Evolutionary conservation across 2,797 vertebrate genomes (phyloP).

Genomic region (Synaphobranchus kaupii): DNA sequence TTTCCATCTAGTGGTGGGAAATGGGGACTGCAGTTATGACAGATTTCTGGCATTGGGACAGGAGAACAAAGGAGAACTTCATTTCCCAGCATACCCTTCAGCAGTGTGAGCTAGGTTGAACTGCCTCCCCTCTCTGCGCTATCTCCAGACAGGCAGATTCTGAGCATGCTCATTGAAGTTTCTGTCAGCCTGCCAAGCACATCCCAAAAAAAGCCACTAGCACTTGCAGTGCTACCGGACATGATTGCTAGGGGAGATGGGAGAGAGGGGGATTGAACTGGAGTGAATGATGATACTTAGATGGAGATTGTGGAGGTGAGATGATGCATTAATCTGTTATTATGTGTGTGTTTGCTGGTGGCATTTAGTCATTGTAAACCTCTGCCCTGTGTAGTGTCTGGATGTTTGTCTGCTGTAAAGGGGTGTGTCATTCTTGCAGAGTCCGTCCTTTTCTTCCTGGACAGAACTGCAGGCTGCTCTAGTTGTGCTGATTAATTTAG

Average conservation of each 20-base stretch:
- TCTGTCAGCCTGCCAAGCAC: slow-evolving; percentile 37
- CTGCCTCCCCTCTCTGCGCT: slow-evolving; percentile 27
- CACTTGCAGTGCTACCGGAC: slow-evolving; percentile 49
- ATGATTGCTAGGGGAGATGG: slow-evolving; percentile 58
- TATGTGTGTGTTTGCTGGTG: slow-evolving; percentile 26
- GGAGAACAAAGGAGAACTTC: slow-evolving; percentile 49
- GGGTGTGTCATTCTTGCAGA: slow-evolving; percentile 42
- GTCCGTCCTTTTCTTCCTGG: not conserved
- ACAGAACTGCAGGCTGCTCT: not conserved
- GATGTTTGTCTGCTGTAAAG: slow-evolving; percentile 31
- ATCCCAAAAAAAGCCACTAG: slow-evolving; percentile 36
- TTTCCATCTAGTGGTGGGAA: slow-evolving; percentile 40
- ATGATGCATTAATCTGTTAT: not conserved
- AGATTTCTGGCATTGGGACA: not conserved
- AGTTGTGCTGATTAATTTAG: not conserved
- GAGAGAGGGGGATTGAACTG: slow-evolving; percentile 47
- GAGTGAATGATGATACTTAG: slow-evolving; percentile 58
- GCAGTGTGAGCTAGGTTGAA: not conserved
- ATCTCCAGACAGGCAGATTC: slow-evolving; percentile 3
- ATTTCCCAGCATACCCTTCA: slow-evolving; percentile 63
- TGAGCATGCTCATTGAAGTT: slow-evolving; percentile 55
- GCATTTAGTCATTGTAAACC: slow-evolving; percentile 17
- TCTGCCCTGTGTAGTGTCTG: slow-evolving; percentile 47
- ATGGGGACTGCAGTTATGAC: not conserved
- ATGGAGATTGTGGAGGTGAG: slow-evolving; percentile 74